Conservation (phyloP, 92 coral and sea anemone species). For the Desmophyllum pertusum region DNA sequence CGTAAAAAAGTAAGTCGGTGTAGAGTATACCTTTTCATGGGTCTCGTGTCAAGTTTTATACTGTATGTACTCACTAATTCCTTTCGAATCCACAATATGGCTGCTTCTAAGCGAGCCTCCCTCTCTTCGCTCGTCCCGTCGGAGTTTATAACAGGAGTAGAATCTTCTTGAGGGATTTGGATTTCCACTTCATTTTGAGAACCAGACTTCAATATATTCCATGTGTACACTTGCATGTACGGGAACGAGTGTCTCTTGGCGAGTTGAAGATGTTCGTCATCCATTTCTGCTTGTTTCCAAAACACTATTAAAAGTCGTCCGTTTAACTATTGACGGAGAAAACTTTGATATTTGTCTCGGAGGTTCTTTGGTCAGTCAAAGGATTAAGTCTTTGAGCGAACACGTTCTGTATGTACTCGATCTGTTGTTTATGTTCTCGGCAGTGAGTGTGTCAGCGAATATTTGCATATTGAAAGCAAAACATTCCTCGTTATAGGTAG, state of each 20-base stretch:
- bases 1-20: background rate
- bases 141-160: constrained; percentile 76
- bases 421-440: constrained; percentile 5
- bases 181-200: constrained; percentile 46
- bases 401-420: background rate
- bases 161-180: constrained; percentile 21
- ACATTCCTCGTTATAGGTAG: constrained; percentile 14
- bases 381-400: background rate
- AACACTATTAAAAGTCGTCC: background rate
- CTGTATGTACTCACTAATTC: constrained; percentile 78
- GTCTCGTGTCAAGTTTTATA: background rate
- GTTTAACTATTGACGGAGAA: background rate
- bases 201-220: constrained; percentile 64
- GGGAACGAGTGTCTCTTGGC: constrained; percentile 86
- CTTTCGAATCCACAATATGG: constrained; percentile 89
- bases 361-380: background rate
- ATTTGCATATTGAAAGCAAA: constrained; percentile 52
- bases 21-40: background rate
- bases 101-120: constrained; percentile 79
- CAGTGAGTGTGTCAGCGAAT: constrained; percentile 6
- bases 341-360: background rate
- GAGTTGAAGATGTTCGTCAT: constrained; percentile 33
- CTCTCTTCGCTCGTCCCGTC: constrained; percentile 90
- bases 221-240: constrained; percentile 67
- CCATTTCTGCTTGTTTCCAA: constrained; percentile 19